phyloP scores from a whole-genome alignment of 2,888 invertebrate species.

The Phlogophora meticulosa region DNA sequence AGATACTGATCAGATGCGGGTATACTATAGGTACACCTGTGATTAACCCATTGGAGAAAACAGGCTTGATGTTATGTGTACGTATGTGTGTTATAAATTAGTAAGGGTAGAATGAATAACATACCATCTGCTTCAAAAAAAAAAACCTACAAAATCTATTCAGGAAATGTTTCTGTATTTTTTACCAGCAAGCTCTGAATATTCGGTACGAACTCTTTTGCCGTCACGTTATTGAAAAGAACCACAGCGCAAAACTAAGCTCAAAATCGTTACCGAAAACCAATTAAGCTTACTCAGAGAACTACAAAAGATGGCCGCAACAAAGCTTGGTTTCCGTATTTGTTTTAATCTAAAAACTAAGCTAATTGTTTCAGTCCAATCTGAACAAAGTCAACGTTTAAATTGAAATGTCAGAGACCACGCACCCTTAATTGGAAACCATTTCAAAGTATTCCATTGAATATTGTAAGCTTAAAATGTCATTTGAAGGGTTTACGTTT shows the following conservation, averaged over 20 bases:
- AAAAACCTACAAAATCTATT: background rate
- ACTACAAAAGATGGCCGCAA: constrained; percentile 43
- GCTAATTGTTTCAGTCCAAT: constrained; percentile 45
- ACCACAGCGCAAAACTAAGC: constrained; percentile 30
- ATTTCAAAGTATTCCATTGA: constrained; percentile 60
- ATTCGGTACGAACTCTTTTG: constrained; percentile 5
- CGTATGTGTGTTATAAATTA: background rate
- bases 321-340: constrained; percentile 25
- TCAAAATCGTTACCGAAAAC: constrained; percentile 41
- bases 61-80: too few species aligned
- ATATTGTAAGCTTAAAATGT: constrained; percentile 55
- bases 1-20: too few species aligned
- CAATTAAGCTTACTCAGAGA: constrained; percentile 46
- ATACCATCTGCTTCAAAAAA: background rate
- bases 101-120: background rate
- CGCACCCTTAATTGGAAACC: constrained; percentile 67
- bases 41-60: too few species aligned
- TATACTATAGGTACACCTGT: too few species aligned
- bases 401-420: constrained; percentile 68
- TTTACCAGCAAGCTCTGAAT: background rate
- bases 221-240: constrained; percentile 10
- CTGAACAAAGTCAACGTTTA: constrained; percentile 52
- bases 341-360: constrained; percentile 33
- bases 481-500: constrained; percentile 24
- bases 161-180: background rate